Base-by-base conservation (phyloP, 2,888 invertebrate genomes). In the Ochropleura plecta region DNA sequence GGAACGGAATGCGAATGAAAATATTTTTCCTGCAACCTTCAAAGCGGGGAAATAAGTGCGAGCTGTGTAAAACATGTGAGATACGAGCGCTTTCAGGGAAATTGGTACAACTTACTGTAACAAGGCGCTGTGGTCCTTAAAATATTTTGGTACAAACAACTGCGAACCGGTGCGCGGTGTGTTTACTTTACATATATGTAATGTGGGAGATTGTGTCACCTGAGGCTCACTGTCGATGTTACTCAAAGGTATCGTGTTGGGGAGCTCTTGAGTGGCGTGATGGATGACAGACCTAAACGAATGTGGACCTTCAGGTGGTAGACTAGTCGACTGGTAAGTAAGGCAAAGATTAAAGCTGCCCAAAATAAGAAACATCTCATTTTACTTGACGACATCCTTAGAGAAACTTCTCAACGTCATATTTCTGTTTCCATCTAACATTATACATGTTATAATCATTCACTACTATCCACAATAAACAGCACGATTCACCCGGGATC, bases 21-120 rank as follows among this genome's bases (percentile, higher is more conserved):
- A 76, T 86, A 86, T 79, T 85, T 86, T 79, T 70, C 73, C 83
- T 66, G 57, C 20, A 70, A 62, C 74, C 70, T 83, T 83, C 76
- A 86, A 86, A 85, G 76, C 68, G 72, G 49, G 57, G 16, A 48
- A 78, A 71, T 75, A 75, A 76, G 65, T 70, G 74, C 48, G 68
- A 66, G 73, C 62, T 67, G 74, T 70, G 76, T 70, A 70, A 84
- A 83, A 73, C 60, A 48, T 44, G 69, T 70, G 73, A 76, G 64
- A 78, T 67, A 78, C 63, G 63, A 79, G 70, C 70, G 70, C 67
- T 74, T 59, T 64, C 57, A 20, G 42, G 55, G 63, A 70, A 78
- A 76, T 76, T 76, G 74, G 69, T 70, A 68, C 60, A 70, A 49
- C 68, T 70, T 75, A 65, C 57, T 51, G 70, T 60, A 57, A 60